These are phyloP conservation scores for Globodera ellingtonae DNA, from an alignment of 1,140 invertebrate genomes.

Conservation along the genomic window DNA sequence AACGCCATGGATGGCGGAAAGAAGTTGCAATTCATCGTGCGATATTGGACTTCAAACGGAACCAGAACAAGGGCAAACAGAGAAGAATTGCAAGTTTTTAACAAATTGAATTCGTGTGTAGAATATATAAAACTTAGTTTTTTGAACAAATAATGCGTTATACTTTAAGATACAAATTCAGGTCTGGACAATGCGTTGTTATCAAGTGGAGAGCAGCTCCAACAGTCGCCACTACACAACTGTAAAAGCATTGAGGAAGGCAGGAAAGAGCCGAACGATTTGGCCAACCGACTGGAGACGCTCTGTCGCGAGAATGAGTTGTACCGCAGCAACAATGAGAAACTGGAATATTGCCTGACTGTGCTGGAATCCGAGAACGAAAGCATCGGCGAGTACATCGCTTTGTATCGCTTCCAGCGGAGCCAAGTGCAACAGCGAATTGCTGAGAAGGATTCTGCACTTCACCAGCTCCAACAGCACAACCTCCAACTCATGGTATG, in stretches of 20 bases:
- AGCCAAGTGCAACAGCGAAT: conserved; percentile 48
- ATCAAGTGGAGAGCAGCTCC: neutral
- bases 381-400: conserved; percentile 52
- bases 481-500: conserved; percentile 25
- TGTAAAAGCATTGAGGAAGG: neutral
- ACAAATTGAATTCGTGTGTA: too few relatives aligned
- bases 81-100: too few relatives aligned
- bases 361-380: conserved; percentile 53
- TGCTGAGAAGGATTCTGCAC: conserved; percentile 40
- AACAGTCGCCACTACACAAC: neutral
- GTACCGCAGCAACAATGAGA: conserved; percentile 28
- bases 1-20: too few relatives aligned
- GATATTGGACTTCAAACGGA: neutral
- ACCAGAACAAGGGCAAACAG: neutral
- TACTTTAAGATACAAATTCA: too few relatives aligned
- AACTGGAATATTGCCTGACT: conserved; percentile 49
- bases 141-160: too few relatives aligned
- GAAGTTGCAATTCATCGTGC: neutral
- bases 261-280: neutral
- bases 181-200: too few relatives aligned
- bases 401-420: conserved; percentile 48
- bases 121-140: too few relatives aligned
- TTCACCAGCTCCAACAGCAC: conserved; percentile 26
- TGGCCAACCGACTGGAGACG: conserved; percentile 17
- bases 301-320: conserved; percentile 27